Base-by-base conservation (phyloP, 2,113 vertebrate species). In the Oreochromis spilurus region DNA sequence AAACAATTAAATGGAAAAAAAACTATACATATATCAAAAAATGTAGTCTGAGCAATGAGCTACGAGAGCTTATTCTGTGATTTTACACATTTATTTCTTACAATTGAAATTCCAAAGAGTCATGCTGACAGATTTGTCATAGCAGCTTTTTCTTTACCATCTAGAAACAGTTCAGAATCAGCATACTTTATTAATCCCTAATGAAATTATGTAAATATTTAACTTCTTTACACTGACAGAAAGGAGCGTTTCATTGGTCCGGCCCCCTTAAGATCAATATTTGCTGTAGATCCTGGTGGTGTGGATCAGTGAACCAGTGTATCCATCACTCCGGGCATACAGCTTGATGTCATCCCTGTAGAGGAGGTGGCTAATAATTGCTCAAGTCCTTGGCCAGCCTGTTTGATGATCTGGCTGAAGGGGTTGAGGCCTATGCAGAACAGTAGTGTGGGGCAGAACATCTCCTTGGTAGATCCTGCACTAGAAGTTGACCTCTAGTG, bases 361-460 rank as follows among this genome's bases (percentile, higher is more conserved):
- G 34, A 67, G 34, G 19, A 2, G 34, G 19, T 5, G 62, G 62
- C 34, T 0, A 67, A 38, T 0, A 38, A n/a, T 65, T 13, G 19
- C 60, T 38, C 7, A 65, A 65, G 19, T 65, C 60, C 34, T 13
- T 13, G 60, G 60, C 11, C 34, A 21, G 34, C 34, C 6, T 5
- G 19, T 38, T 21, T 67, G 34, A 67, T 13, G 34, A 38, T 21
- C 3, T 67, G 19, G 3, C 6, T 5, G 62, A 67, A 3, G 62
- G 34, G 62, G 11, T 38, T 67, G 34, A 67, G 6, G 62, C 19
- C 19, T 67, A 21, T 38, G 19, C 34, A 65, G 9, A 65, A 65
- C 34, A 67, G 62, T 13, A 38, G 62, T 5, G 34, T 21, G 62
- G 62, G 11, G 1, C 19, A 65, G 2, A 38, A 65, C 60, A 38